Conservation (phyloP, 2,797 vertebrate genomes). For the Takifugu rubripes region DNA sequence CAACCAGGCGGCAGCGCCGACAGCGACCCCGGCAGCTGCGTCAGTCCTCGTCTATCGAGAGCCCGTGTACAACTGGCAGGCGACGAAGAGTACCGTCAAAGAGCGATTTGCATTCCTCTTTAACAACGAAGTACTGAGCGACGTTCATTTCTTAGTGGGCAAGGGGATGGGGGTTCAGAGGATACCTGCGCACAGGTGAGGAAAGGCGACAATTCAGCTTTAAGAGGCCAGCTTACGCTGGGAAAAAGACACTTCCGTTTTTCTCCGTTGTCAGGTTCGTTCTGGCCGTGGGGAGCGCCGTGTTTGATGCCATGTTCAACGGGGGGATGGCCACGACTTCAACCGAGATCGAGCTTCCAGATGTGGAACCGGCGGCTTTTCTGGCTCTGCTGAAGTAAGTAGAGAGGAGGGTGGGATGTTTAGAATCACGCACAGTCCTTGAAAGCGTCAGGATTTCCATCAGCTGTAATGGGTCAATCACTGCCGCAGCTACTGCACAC, state of each 20-base stretch:
- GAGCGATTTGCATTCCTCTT: slow-evolving; percentile 83
- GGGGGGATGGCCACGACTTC: slow-evolving; percentile 98
- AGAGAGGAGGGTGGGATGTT: not conserved
- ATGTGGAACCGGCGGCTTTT: slow-evolving; percentile 95
- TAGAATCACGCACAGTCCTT: too few relatives aligned
- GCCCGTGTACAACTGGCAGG: slow-evolving; percentile 82
- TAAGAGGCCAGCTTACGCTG: not conserved
- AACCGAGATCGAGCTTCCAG: slow-evolving; percentile 94
- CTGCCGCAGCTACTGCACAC: too few relatives aligned
- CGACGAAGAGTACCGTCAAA: slow-evolving; percentile 81
- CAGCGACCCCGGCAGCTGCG: slow-evolving; percentile 72
- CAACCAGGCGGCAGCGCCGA: slow-evolving; percentile 46
- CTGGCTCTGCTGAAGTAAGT: slow-evolving; percentile 91
- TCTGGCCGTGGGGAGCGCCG: slow-evolving; percentile 93
- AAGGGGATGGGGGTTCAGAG: slow-evolving; percentile 92
- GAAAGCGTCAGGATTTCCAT: too few relatives aligned
- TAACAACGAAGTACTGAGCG: slow-evolving; percentile 96
- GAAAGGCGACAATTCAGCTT: slow-evolving; percentile 3
- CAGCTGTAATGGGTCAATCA: not conserved
- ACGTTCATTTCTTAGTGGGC: slow-evolving; percentile 95
- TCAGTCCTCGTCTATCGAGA: slow-evolving; percentile 78
- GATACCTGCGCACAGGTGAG: slow-evolving; percentile 92
- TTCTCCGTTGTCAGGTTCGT: slow-evolving; percentile 81
- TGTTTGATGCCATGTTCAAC: slow-evolving; percentile 98
- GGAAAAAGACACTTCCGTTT: not conserved